Evolutionary conservation across 2,888 invertebrate genomes (phyloP).

Genomic region (Himalopsyche tibetana): DNA sequence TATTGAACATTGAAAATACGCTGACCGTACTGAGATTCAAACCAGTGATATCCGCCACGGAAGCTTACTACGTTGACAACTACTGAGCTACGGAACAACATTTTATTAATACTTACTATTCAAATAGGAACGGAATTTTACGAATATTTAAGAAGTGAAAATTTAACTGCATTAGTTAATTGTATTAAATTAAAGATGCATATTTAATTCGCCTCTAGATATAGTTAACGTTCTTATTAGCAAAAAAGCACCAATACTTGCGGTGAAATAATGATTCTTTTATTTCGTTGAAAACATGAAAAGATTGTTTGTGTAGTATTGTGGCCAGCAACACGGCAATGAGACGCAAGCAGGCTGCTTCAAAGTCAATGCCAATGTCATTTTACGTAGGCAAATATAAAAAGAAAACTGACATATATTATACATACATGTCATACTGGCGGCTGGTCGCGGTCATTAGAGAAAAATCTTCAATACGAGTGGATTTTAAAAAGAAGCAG

Average conservation of each 20-base stretch:
- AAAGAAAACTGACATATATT: constrained; percentile 10
- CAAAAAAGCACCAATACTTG: neutral
- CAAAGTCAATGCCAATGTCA: constrained; percentile 29
- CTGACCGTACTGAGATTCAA: too few species aligned
- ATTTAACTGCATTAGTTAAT: too few species aligned
- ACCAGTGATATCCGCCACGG: too few species aligned
- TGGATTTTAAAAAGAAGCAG: neutral
- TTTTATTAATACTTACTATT: too few species aligned
- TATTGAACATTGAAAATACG: too few species aligned
- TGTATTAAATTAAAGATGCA: too few species aligned
- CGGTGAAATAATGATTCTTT: neutral
- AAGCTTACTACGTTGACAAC: too few species aligned
- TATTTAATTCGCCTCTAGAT: too few species aligned
- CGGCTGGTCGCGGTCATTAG: constrained; percentile 1
- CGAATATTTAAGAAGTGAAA: too few species aligned
- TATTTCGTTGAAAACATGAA: constrained; percentile 5
- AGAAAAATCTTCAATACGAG: neutral
- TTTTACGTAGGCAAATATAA: neutral
- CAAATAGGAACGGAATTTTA: too few species aligned
- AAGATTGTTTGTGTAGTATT: neutral
- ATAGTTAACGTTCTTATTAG: too few species aligned
- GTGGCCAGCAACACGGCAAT: constrained; percentile 11
- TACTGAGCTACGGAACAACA: too few species aligned
- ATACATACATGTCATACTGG: neutral
- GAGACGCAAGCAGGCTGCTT: neutral